Evolutionary conservation across 2,113 vertebrate genomes (phyloP), one percentile per base, ranked within the genome.

Genomic region (Chascanopsetta lugubris): DNA sequence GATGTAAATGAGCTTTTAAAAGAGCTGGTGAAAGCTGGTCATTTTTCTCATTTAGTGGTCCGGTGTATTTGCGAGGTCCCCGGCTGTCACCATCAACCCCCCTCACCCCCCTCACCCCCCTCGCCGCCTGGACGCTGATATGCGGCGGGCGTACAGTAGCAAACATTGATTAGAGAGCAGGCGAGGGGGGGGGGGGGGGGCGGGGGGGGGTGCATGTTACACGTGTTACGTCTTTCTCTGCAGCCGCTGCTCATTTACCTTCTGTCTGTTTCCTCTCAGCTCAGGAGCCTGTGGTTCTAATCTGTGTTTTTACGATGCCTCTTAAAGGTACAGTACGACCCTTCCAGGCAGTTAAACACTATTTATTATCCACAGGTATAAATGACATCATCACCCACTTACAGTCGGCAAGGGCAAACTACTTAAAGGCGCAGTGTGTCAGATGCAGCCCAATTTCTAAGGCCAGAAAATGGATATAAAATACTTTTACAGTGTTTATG

Each of bases 1-100:
- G 91, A 95, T 96, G 95, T 95, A 97, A 97, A 98, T 96, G 90
- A 93, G 90, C 90, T 95, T 95, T 94, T 95, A 93, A 96, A 95
- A 90, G 93, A 94, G 93, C 90, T 91, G 89, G 87, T 93, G 93
- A 92, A 94, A 95, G 94, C 92, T 89, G 92, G 93, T 94, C 92
- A 93, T 95, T 97, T 95, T 94, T 95, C 95, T 96, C 95, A 94
- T 95, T 96, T 95, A 94, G 93, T 93, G 92, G 93, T 95, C 87
- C 91, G 92, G 94, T 92, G 94, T 95, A 92, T 91, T 95, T 72
- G 93, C 93, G 88, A 62, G 83, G 93, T 92, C 94, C 92, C 91
- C 82, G 91, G 92, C 92, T 92, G 92, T 93, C 90, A 85, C 70
- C 93, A 92, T 94, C 92, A n/a, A n/a, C n/a, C n/a, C n/a, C n/a